Evolutionary conservation across 1,140 invertebrate genomes (phyloP), one percentile per base, ranked within the genome.

Genomic region (Lethrus apterus): DNA sequence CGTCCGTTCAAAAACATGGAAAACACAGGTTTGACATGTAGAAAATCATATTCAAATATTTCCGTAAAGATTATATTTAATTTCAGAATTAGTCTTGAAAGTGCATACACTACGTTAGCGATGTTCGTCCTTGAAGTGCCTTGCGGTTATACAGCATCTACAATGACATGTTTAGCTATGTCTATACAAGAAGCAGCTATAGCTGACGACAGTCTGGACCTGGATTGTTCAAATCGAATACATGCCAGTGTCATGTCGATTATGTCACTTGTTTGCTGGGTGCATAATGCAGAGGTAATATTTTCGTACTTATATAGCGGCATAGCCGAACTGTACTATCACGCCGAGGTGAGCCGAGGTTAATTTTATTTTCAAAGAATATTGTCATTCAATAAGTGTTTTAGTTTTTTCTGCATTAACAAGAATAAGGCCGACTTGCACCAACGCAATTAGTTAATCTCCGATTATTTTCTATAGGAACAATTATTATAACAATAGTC

Each of bases 261-360:
- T 0, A 70, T 78, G 66, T 76, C 75, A 0, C 58, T 79, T 7
- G 63, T 78, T 0, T 78, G 76, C 48, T 77, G 75, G 70, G 65
- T 78, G 20, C 73, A 78, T 52, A 64, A 71, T 31, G 75, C 76
- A 0, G 67, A 71, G 32, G 45, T 47, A 47, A 32, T 15, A 17
- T 14, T 5, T 36, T 7, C 5, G n/a, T n/a, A n/a, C n/a, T n/a
- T n/a, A n/a, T n/a, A n/a, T n/a, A n/a, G n/a, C n/a, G n/a, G n/a
- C n/a, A n/a, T n/a, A n/a, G n/a, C n/a, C n/a, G n/a, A n/a, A n/a
- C n/a, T n/a, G n/a, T n/a, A n/a, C n/a, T n/a, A n/a, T n/a, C n/a
- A n/a, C n/a, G n/a, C n/a, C n/a, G n/a, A n/a, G n/a, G n/a, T n/a
- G n/a, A n/a, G n/a, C n/a, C n/a, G n/a, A n/a, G n/a, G n/a, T n/a